Base-by-base conservation (phyloP, 2,888 invertebrate species). In the Didymodactylos carnosus region DNA sequence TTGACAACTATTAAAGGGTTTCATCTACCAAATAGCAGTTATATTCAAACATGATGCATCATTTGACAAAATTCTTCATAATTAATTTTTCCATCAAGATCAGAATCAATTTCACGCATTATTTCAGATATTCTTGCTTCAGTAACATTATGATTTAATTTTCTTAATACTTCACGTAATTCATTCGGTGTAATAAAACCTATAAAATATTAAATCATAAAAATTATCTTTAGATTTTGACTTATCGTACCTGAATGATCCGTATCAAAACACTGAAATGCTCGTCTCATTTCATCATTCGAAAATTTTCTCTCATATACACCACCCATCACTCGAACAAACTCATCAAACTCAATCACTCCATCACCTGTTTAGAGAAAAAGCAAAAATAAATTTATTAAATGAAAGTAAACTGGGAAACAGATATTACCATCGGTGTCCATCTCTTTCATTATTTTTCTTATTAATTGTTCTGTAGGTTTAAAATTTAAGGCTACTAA, bases 341-440 rank as follows among this genome's bases (percentile, higher is more conserved):
- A 74, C 39, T 74, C 74, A 29, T 74, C 39, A n/a, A 74, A 74
- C 29, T 74, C 74, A 39, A 74, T n/a, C 39, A 69, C 62, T 62
- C 27, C 43, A 39, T 27, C 27, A n/a, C 27, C 40, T 6, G 13
- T 35, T 7, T 16, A 27, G 25, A 3, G 29, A 14, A 5, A 51
- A 7, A 51, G 3, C 0, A 51, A 11, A 25, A 13, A 27, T 13
- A 51, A 25, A 51, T 27, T 7, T 27, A 6, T 51, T 19, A 62
- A 29, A 3, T 62, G 19, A 29, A 35, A 29, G n/a, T n/a, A n/a
- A n/a, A n/a, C n/a, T n/a, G n/a, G n/a, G n/a, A n/a, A n/a, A n/a
- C n/a, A n/a, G n/a, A n/a, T 35, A 19, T 62, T 62, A n/a, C 62
- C 62, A 62, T 62, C 19, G 16, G n/a, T 7, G 35, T 62, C 62